Percentiles rank a stretch among this genome's conserved stretches.
Evolutionary conservation across 1,140 invertebrate species (phyloP).

Genomic region (Andrena cerasifolii): DNA sequence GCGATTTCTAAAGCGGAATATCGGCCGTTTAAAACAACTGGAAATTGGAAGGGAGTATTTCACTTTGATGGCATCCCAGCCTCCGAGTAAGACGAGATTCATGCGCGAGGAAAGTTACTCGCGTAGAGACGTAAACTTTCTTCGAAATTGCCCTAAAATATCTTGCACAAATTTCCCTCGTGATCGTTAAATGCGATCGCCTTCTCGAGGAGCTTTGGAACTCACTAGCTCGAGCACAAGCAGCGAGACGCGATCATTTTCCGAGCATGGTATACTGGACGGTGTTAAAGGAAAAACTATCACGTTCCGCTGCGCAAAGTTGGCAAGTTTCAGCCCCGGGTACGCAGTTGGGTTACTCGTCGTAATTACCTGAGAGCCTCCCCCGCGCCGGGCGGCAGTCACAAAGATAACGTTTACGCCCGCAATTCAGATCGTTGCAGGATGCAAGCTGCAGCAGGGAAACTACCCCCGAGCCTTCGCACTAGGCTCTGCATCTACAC

Average conservation of each 20-base stretch:
- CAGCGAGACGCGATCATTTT: too few relatives aligned
- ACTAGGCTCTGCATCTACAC: not conserved
- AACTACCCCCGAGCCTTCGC: not conserved
- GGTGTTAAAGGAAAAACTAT: constrained; percentile 4
- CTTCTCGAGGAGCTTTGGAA: too few relatives aligned
- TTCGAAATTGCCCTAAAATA: too few relatives aligned
- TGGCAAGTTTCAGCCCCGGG: constrained; percentile 15
- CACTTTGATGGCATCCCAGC: too few relatives aligned
- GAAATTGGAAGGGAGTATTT: not conserved
- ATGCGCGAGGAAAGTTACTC: too few relatives aligned
- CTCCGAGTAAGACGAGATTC: too few relatives aligned
- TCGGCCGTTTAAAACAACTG: not conserved
- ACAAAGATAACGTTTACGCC: constrained; percentile 10
- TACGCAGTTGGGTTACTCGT: constrained; percentile 14
- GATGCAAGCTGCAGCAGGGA: not conserved
- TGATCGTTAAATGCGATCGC: too few relatives aligned
- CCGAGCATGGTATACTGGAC: too few relatives aligned
- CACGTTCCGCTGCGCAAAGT: not conserved
- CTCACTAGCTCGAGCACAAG: too few relatives aligned
- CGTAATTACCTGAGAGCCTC: constrained; percentile 13
- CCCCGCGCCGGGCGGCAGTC: not conserved
- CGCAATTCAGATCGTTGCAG: constrained; percentile 5
- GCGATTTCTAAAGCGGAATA: not conserved
- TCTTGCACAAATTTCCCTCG: too few relatives aligned
- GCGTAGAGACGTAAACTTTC: too few relatives aligned